Conservation (phyloP, 2,797 vertebrate species). For the Sebastes variabilis region DNA sequence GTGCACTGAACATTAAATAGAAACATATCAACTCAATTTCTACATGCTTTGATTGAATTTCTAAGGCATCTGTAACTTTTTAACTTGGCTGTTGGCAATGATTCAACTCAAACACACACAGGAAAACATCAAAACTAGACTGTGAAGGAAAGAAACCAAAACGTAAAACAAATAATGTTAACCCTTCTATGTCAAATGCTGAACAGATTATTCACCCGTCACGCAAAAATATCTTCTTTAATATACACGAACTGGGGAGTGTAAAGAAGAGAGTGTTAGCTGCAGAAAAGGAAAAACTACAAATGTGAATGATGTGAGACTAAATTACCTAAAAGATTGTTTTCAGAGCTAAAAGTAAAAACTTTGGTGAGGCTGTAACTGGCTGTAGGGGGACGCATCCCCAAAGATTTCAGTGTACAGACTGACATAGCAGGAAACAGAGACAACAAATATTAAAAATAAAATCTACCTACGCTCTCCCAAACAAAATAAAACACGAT, state of each 20-base stretch:
- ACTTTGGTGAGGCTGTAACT: conserved; percentile 33
- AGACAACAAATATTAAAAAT: background rate
- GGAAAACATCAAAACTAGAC: conserved; percentile 37
- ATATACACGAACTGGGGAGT: background rate
- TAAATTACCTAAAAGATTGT: conserved; percentile 5
- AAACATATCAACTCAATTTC: conserved; percentile 13
- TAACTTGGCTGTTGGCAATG: conserved; percentile 20
- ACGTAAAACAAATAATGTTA: background rate
- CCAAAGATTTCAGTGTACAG: conserved; percentile 78
- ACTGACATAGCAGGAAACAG: conserved; percentile 55
- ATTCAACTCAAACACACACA: conserved; percentile 32
- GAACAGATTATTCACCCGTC: conserved; percentile 8
- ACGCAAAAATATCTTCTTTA: conserved; percentile 18
- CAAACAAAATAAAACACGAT: conserved; percentile 37
- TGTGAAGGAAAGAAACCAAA: conserved; percentile 23
- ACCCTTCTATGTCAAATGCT: background rate
- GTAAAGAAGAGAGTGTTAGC: background rate
- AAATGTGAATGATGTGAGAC: background rate
- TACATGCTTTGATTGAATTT: conserved; percentile 5
- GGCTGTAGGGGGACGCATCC: conserved; percentile 22
- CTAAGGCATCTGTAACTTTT: conserved; percentile 27
- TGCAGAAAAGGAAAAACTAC: background rate
- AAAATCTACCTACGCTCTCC: conserved; percentile 13
- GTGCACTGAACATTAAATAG: conserved; percentile 72
- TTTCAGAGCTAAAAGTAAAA: conserved; percentile 20